phyloP scores from a whole-genome alignment of 2,888 invertebrate species.

The Miltochrista miniata region DNA sequence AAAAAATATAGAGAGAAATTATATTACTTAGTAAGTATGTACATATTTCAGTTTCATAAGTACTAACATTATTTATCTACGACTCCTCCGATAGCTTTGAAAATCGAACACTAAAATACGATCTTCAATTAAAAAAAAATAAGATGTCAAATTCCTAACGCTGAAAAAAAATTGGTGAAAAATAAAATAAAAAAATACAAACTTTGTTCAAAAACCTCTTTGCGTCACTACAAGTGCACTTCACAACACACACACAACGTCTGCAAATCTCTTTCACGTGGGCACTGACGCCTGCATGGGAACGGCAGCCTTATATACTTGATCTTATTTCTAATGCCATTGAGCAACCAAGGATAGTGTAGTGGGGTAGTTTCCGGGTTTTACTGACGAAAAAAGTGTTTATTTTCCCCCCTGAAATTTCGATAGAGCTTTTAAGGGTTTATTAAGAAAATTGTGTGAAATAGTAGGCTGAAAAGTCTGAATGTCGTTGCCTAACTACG shows the following conservation, averaged over 20 bases:
- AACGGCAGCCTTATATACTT: constrained; percentile 50
- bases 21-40: too few species aligned
- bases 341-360: constrained; percentile 39
- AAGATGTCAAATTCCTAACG: background rate
- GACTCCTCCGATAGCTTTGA: too few species aligned
- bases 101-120: too few species aligned
- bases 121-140: too few species aligned
- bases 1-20: too few species aligned
- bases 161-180: constrained; percentile 3
- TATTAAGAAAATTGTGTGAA: background rate
- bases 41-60: too few species aligned
- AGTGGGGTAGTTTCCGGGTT: constrained; percentile 46
- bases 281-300: constrained; percentile 29
- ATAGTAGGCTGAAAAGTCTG: background rate
- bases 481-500: too few species aligned
- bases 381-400: constrained; percentile 7
- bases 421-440: background rate
- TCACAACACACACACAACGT: constrained; percentile 36
- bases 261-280: constrained; percentile 17
- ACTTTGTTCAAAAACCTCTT: constrained; percentile 23
- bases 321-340: constrained; percentile 48
- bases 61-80: too few species aligned
- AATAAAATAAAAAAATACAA: constrained; percentile 7
- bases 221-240: constrained; percentile 21
- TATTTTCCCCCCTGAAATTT: background rate